phyloP scores from a whole-genome alignment of 92 coral and sea anemone species.

The Phenganax marumi region DNA sequence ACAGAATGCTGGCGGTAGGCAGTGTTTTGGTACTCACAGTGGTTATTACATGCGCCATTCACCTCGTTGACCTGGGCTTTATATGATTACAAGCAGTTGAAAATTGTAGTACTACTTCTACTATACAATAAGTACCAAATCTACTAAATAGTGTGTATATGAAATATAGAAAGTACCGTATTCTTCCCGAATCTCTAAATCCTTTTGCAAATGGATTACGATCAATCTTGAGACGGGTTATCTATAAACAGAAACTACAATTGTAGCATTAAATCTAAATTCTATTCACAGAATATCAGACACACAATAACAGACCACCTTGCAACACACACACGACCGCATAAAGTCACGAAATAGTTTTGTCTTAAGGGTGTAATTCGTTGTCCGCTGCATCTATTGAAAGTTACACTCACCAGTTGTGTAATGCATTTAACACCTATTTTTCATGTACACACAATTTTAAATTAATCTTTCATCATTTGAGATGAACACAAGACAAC shows the following conservation, averaged over 20 bases:
- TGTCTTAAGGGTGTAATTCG: neutral
- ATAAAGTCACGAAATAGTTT: neutral
- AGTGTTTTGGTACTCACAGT: too few relatives aligned
- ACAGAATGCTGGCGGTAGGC: too few relatives aligned
- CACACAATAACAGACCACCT: too few relatives aligned
- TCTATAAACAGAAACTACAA: slow-evolving; percentile 47
- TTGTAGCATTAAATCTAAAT: too few relatives aligned
- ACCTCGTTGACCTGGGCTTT: too few relatives aligned
- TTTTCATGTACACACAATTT: slow-evolving; percentile 12
- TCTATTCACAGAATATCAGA: too few relatives aligned
- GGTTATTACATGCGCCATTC: too few relatives aligned
- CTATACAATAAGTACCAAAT: too few relatives aligned
- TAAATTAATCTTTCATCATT: slow-evolving; percentile 17
- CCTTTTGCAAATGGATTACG: slow-evolving; percentile 98
- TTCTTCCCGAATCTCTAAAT: slow-evolving; percentile 92
- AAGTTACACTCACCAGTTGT: neutral
- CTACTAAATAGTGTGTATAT: too few relatives aligned
- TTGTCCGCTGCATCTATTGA: neutral
- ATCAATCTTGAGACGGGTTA: slow-evolving; percentile 95
- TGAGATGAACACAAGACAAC: neutral
- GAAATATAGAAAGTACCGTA: slow-evolving; percentile 55
- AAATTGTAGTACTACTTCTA: too few relatives aligned
- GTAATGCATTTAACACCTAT: slow-evolving; percentile 29
- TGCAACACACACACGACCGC: neutral
- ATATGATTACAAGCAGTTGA: too few relatives aligned